A percentile compares a stretch with the other conserved stretches of the same genome.
Evolutionary conservation across 2,113 vertebrate species (phyloP).

Genomic region (Rhinopomastus cyanomelas): DNA sequence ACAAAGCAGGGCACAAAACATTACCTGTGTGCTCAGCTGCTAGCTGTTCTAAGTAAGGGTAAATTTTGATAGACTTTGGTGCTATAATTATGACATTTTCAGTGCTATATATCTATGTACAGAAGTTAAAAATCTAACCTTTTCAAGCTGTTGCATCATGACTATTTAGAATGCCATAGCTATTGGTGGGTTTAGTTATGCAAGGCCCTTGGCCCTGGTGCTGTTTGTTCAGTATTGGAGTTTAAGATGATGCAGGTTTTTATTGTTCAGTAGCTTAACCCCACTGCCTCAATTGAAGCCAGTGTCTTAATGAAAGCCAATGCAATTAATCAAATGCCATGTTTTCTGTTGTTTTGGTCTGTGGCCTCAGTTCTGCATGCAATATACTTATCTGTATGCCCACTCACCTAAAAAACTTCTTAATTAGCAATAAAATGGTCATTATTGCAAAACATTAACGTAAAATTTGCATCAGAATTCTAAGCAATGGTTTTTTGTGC

Average conservation of each 20-base stretch:
- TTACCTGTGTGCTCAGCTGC: neutral
- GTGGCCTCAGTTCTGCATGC: neutral
- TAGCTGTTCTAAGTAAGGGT: neutral
- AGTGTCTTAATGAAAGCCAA: neutral
- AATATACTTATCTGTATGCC: neutral
- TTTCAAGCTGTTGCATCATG: neutral
- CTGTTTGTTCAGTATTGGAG: fast-evolving
- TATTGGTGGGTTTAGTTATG: neutral
- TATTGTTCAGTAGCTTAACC: neutral
- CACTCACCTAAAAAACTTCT: neutral
- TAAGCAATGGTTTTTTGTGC: neutral
- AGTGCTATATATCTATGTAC: fast-evolving
- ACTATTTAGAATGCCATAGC: neutral
- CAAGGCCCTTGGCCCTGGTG: neutral
- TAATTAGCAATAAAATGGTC: neutral
- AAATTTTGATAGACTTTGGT: neutral
- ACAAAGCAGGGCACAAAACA: neutral
- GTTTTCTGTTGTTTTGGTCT: neutral
- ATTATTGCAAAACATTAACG: neutral
- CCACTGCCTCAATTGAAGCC: neutral
- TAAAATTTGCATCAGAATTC: neutral
- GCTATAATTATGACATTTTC: neutral
- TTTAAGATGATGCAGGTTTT: neutral
- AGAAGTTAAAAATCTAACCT: neutral
- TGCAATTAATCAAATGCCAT: neutral